These are phyloP conservation scores for Centrocercus urophasianus DNA, from an alignment of 2,113 vertebrate genomes.

Conservation along the genomic window DNA sequence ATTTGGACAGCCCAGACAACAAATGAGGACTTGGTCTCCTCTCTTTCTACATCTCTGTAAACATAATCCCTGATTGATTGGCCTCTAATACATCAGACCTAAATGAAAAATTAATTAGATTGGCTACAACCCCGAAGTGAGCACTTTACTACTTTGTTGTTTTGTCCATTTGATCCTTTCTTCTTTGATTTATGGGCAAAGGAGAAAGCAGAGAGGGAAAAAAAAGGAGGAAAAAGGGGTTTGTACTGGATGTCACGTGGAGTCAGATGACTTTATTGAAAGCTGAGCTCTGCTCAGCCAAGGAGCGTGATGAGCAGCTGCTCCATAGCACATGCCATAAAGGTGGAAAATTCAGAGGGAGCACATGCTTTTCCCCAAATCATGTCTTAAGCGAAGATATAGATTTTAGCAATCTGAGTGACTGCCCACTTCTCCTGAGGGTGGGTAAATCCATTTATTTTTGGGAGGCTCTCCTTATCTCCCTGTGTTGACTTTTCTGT, in stretches of 20 bases:
- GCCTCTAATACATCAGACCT: slow-evolving; percentile 81
- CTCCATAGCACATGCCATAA: rapidly evolving
- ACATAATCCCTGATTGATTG: slow-evolving; percentile 87
- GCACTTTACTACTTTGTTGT: slow-evolving; percentile 76
- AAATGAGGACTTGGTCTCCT: slow-evolving; percentile 76
- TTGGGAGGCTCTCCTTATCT: neutral
- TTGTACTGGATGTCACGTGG: slow-evolving; percentile 51
- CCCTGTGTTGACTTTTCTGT: neutral
- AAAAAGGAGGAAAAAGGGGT: slow-evolving; percentile 13
- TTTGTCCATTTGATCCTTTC: slow-evolving; percentile 81
- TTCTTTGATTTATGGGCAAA: slow-evolving; percentile 77
- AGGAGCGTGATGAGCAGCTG: neutral
- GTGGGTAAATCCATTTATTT: neutral
- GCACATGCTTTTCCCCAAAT: neutral
- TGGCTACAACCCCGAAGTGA: slow-evolving; percentile 74
- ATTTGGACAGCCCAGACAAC: slow-evolving; percentile 78
- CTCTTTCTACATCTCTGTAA: slow-evolving; percentile 81
- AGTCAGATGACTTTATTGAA: slow-evolving; percentile 1
- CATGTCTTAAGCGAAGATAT: neutral
- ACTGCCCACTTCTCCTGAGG: neutral
- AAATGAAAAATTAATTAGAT: slow-evolving; percentile 91
- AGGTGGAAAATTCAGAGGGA: neutral
- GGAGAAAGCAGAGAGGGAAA: slow-evolving; percentile 54
- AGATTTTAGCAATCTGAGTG: neutral
- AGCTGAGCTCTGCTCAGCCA: neutral